Evolutionary conservation across 2,113 vertebrate species (phyloP), one percentile per base, ranked within the genome.

Genomic region (Canis aureus): DNA sequence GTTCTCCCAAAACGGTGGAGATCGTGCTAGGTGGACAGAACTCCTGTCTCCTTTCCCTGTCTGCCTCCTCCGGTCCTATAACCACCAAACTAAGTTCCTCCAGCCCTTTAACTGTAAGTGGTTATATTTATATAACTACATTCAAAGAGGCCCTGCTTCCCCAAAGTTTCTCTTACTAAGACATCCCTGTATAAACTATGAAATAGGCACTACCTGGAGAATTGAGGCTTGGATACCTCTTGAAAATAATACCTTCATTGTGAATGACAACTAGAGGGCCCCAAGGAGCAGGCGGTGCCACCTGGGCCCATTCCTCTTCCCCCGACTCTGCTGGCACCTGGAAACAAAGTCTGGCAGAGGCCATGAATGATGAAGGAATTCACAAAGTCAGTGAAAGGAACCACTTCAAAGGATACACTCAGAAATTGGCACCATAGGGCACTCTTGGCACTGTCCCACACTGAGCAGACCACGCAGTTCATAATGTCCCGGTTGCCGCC

Each of bases 401-500:
- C 5, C 4, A 3, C 62, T 5, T 73, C 60, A 27, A n/a, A 92
- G 32, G 5, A 29, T 7, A 17, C 20, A 5, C 53, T 20, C 8
- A 60, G 55, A 27, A 49, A 10, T 1, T 38, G n/a, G 64, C 27
- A 2, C 1, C 20, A 0, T 0, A 4, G 51, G 35, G 25, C 8
- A 0, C 27, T 15, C 60, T 7, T 38, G 12, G 38, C 16, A 3
- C 15, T 55, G 5, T 1, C 20, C 62, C 59, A 25, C 0, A 1
- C 49, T 4, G 43, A 38, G 6, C 12, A 1, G 81, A 13, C 29
- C n/a, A 1, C 1, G 4, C 5, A 2, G 59, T 11, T 59, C 53
- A 0, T 0, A 1, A 0, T 1, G 25, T 32, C 49, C 55, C 9
- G 0, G 32, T 25, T 6, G 5, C 53, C 9, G 13, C 49, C 78